These are phyloP conservation scores for Dasypolia templi DNA, from an alignment of 2,888 invertebrate genomes.

Conservation along the genomic window DNA sequence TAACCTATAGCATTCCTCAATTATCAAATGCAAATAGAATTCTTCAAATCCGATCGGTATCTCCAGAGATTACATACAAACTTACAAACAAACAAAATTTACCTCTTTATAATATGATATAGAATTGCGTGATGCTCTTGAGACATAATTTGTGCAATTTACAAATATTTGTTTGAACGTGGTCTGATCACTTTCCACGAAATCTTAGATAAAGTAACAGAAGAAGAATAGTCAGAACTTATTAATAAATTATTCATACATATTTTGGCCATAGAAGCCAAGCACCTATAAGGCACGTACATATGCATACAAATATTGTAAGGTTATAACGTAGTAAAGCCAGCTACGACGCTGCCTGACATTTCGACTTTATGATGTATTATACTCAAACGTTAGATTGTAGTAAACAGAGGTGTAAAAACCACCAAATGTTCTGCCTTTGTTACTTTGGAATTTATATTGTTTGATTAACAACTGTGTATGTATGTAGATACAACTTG, in stretches of 20 bases:
- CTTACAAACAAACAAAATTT: no score
- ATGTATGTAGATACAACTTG: not conserved
- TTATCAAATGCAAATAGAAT: no score
- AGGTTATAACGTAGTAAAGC: slow-evolving; percentile 46
- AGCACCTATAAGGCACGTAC: slow-evolving; percentile 23
- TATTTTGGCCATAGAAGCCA: slow-evolving; percentile 32
- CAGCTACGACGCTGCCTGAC: slow-evolving; percentile 17
- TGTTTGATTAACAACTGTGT: slow-evolving; percentile 12
- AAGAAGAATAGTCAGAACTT: not conserved
- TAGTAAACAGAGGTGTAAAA: slow-evolving; percentile 59
- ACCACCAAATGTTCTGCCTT: slow-evolving; percentile 42
- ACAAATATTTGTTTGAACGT: not conserved
- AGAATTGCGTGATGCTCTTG: not conserved
- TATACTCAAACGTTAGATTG: slow-evolving; percentile 45
- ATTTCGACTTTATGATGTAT: slow-evolving; percentile 55
- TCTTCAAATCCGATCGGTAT: no score
- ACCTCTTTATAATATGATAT: no score
- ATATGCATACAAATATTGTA: slow-evolving; percentile 44
- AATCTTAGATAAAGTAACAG: not conserved
- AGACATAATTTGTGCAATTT: not conserved
- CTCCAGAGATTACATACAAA: no score
- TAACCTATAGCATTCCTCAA: no score
- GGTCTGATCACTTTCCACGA: not conserved
- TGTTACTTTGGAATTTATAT: slow-evolving; percentile 27
- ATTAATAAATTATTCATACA: slow-evolving; percentile 43